phyloP scores from a whole-genome alignment of 92 coral and sea anemone genomes.

The Bergia sp. region DNA sequence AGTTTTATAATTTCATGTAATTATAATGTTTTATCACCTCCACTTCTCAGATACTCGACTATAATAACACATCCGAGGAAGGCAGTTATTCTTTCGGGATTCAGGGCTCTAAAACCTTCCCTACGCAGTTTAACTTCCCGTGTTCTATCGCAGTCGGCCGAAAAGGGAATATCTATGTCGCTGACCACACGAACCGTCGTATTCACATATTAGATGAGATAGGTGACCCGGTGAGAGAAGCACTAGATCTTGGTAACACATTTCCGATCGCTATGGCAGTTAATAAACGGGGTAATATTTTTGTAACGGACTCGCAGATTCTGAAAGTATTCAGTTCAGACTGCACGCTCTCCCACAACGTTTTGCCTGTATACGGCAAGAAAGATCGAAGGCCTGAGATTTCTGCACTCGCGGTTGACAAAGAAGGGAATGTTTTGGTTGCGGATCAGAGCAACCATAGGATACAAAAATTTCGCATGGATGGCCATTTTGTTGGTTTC shows the following conservation, averaged over 20 bases:
- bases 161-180: constrained; percentile 67
- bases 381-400: constrained; percentile 82
- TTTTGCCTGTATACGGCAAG: constrained; percentile 85
- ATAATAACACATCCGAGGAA: constrained; percentile 62
- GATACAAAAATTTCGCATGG: constrained; percentile 88
- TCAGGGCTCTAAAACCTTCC: constrained; percentile 70
- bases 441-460: constrained; percentile 84
- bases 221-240: constrained; percentile 74
- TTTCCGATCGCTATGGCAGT: constrained; percentile 79
- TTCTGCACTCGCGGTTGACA: constrained; percentile 77
- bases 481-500: constrained; percentile 85
- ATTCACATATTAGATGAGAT: constrained; percentile 63
- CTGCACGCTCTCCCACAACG: constrained; percentile 75
- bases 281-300: constrained; percentile 74
- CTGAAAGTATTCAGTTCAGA: constrained; percentile 89
- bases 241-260: constrained; percentile 75
- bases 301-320: constrained; percentile 81
- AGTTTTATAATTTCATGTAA: background rate
- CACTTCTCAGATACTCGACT: constrained; percentile 64
- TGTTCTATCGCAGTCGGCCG: constrained; percentile 68
- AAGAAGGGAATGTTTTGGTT: constrained; percentile 73
- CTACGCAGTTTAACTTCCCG: constrained; percentile 84
- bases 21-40: background rate
- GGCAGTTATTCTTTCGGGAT: constrained; percentile 77
- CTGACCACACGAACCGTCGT: constrained; percentile 84